Percentiles rank a stretch among this genome's conserved stretches.
Evolutionary conservation across 2,888 invertebrate genomes (phyloP).

Genomic region (Ischnus inquisitorius): DNA sequence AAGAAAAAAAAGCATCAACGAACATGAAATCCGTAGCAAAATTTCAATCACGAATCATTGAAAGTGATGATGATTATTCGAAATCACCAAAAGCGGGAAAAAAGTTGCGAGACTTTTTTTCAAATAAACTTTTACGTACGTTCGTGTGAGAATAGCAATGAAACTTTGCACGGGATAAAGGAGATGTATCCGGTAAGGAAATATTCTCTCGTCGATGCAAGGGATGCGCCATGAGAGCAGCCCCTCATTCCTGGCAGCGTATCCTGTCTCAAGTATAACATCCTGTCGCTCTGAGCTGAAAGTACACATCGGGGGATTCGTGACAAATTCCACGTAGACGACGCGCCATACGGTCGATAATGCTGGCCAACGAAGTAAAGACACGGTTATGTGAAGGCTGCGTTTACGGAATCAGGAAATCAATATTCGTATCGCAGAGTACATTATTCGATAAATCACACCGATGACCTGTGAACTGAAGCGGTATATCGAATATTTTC

Average conservation of each 20-base stretch:
- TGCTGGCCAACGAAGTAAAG: neutral
- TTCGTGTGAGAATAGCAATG: constrained; percentile 7
- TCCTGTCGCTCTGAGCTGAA: constrained; percentile 63
- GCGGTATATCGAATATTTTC: no score
- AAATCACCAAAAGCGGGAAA: neutral
- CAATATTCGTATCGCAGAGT: neutral
- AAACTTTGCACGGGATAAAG: constrained; percentile 33
- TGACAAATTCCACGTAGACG: constrained; percentile 49
- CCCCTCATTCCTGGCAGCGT: constrained; percentile 34
- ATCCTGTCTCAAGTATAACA: constrained; percentile 72
- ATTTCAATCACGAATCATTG: neutral
- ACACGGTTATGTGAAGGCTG: neutral
- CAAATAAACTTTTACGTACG: neutral
- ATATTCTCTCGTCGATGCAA: constrained; percentile 51
- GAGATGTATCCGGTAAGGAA: constrained; percentile 67
- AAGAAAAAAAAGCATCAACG: neutral
- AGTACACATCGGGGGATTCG: constrained; percentile 44
- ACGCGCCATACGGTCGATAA: constrained; percentile 47
- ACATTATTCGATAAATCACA: neutral
- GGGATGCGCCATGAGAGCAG: constrained; percentile 59
- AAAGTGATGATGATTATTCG: neutral
- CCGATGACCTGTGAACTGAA: neutral
- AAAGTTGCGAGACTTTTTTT: no score
- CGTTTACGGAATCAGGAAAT: constrained; percentile 6
- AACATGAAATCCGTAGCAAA: neutral